These are phyloP conservation scores for Vanessa atalanta DNA, from an alignment of 1,140 invertebrate genomes.

Conservation along the genomic window DNA sequence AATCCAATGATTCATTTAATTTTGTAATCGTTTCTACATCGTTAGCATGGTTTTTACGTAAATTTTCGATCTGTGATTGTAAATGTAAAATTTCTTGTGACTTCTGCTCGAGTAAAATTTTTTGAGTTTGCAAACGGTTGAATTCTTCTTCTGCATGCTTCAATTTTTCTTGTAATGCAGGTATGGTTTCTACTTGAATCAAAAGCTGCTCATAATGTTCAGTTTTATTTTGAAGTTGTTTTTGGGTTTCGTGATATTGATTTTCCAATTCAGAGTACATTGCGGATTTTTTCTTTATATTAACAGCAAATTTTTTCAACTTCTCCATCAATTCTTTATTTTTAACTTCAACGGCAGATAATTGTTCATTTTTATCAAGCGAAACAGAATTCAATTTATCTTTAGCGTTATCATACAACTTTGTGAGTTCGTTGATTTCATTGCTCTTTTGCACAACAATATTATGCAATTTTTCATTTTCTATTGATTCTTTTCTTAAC, in stretches of 20 bases:
- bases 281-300: constrained; percentile 86
- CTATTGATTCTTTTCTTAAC: constrained; percentile 77
- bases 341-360: constrained; percentile 61
- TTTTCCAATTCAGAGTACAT: constrained; percentile 84
- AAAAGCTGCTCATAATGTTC: constrained; percentile 58
- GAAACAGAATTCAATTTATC: constrained; percentile 53
- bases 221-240: constrained; percentile 67
- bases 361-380: constrained; percentile 57
- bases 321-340: constrained; percentile 85
- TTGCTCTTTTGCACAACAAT: constrained; percentile 57
- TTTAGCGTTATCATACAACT: constrained; percentile 65
- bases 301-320: constrained; percentile 88
- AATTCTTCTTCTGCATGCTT: constrained; percentile 66
- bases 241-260: constrained; percentile 71
- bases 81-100: constrained; percentile 46
- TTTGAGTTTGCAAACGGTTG: constrained; percentile 53
- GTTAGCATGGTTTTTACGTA: constrained; percentile 47
- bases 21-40: constrained; percentile 48
- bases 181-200: constrained; percentile 62
- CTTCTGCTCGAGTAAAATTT: constrained; percentile 54
- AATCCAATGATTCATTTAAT: constrained; percentile 50
- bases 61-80: constrained; percentile 50
- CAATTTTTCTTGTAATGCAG: constrained; percentile 66
- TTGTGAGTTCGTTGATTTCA: constrained; percentile 51
- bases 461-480: constrained; percentile 71